Evolutionary conservation across 2,797 vertebrate genomes (phyloP).

Genomic region (Xiphorhynchus erythropygius): DNA sequence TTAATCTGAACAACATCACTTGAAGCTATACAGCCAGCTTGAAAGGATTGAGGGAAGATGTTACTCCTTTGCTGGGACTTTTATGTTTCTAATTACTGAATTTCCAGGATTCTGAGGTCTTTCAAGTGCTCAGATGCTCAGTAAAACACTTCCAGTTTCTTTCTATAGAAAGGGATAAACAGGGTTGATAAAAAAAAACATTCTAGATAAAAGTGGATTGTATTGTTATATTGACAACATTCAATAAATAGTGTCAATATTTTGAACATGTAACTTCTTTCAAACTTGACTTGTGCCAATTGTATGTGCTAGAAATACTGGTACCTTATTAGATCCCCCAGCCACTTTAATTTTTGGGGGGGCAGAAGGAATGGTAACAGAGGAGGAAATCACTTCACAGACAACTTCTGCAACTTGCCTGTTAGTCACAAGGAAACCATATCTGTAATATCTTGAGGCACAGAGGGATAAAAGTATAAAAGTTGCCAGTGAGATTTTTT

Average conservation of each 20-base stretch:
- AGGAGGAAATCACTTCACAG: slow-evolving; percentile 13
- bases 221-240: background rate
- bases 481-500: background rate
- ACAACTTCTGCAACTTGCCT: background rate
- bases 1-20: background rate
- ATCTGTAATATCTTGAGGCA: background rate
- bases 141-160: background rate
- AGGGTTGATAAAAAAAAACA: background rate
- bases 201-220: background rate
- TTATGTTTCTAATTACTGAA: background rate
- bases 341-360: background rate
- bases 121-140: background rate
- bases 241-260: background rate
- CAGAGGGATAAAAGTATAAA: background rate
- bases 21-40: background rate
- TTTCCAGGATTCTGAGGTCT: background rate
- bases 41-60: background rate
- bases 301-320: background rate
- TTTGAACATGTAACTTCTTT: background rate
- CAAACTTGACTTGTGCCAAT: background rate
- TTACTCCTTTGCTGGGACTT: background rate
- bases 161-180: background rate
- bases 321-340: background rate
- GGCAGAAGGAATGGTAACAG: background rate
- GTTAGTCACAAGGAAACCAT: background rate